phyloP scores from a whole-genome alignment of 2,888 invertebrate genomes.

The Panopea generosa region DNA sequence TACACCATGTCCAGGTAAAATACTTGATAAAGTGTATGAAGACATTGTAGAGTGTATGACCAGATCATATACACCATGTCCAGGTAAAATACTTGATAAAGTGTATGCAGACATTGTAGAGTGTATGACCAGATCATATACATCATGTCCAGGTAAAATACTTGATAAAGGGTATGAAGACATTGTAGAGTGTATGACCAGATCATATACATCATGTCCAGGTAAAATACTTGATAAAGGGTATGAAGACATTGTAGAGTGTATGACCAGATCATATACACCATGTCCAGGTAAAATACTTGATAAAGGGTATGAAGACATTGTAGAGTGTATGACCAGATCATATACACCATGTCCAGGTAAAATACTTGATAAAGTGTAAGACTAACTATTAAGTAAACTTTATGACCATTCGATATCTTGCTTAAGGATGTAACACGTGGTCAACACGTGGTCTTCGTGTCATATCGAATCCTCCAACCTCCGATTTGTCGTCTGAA shows the following conservation, averaged over 20 bases:
- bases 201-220: slow-evolving; percentile 53
- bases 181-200: slow-evolving; percentile 56
- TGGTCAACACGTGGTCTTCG: no score
- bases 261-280: slow-evolving; percentile 44
- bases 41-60: slow-evolving; percentile 61
- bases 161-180: slow-evolving; percentile 44
- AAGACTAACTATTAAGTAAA: no score
- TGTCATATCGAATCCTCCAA: no score
- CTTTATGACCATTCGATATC: no score
- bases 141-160: slow-evolving; percentile 55
- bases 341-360: slow-evolving; percentile 57
- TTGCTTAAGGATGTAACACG: no score
- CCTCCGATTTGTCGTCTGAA: no score
- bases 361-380: slow-evolving; percentile 32
- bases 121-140: slow-evolving; percentile 50
- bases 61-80: slow-evolving; percentile 48
- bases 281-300: slow-evolving; percentile 55
- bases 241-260: slow-evolving; percentile 60
- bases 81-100: slow-evolving; percentile 40
- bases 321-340: slow-evolving; percentile 54
- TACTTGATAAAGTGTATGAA: slow-evolving; percentile 31
- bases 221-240: slow-evolving; percentile 35
- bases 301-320: slow-evolving; percentile 49
- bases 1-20: slow-evolving; percentile 56
- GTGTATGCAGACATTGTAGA: slow-evolving; percentile 59